Conservation (phyloP, 1,140 invertebrate species). For the Cepaea nemoralis region DNA sequence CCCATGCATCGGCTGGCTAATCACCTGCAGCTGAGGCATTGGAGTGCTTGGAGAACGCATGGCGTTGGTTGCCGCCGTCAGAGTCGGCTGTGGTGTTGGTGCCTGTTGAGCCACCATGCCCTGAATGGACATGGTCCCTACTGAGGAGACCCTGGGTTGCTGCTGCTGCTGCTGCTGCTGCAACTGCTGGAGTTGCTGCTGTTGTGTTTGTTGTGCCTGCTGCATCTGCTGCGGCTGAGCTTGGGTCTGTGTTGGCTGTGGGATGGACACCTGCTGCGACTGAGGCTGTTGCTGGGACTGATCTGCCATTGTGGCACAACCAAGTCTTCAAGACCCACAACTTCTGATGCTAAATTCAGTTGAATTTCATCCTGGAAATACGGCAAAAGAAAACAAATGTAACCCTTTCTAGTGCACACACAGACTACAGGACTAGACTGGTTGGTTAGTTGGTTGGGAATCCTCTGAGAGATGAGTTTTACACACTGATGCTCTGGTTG, state of each 20-base stretch:
- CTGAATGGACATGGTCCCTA: slow-evolving; percentile 17
- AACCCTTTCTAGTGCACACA: neutral
- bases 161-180: slow-evolving; percentile 33
- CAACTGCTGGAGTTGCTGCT: slow-evolving; percentile 7
- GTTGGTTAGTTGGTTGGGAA: too few relatives aligned
- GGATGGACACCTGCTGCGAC: neutral
- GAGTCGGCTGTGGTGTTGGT: slow-evolving; percentile 14
- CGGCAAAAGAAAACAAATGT: too few relatives aligned
- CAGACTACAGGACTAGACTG: too few relatives aligned
- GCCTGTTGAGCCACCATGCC: slow-evolving; percentile 32
- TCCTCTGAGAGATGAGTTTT: too few relatives aligned
- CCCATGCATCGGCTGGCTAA: slow-evolving; percentile 28
- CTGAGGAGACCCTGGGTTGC: slow-evolving; percentile 24
- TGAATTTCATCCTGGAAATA: neutral
- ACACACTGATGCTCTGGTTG: too few relatives aligned
- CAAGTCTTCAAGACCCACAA: neutral
- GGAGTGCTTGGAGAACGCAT: slow-evolving; percentile 20
- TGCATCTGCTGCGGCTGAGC: slow-evolving; percentile 15
- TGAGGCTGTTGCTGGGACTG: slow-evolving; percentile 20
- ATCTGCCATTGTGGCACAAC: neutral
- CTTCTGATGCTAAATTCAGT: neutral
- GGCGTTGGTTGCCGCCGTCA: neutral
- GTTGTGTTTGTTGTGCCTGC: neutral
- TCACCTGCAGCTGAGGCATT: slow-evolving; percentile 32
- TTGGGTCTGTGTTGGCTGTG: slow-evolving; percentile 14